A percentile compares a stretch with the other conserved stretches of the same genome.
Evolutionary conservation across 1,140 invertebrate genomes (phyloP).

Genomic region (Battus philenor): DNA sequence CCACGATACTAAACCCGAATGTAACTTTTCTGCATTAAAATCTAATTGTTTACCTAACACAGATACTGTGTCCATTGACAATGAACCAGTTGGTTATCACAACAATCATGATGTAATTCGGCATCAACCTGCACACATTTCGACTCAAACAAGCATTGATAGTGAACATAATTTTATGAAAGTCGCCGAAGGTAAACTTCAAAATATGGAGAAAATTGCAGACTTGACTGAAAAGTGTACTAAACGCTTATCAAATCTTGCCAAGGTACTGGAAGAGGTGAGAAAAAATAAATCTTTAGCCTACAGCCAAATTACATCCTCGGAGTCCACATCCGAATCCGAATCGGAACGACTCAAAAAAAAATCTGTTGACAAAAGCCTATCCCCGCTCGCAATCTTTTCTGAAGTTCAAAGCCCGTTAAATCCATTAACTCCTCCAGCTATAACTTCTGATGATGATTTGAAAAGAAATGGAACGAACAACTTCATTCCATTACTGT

Average conservation of each 20-base stretch:
- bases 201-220: constrained; percentile 71
- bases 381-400: constrained; percentile 17
- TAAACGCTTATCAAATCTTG: constrained; percentile 73
- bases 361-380: constrained; percentile 7
- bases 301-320: constrained; percentile 59
- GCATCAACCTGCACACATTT: constrained; percentile 31
- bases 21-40: too few relatives aligned
- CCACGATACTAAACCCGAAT: too few relatives aligned
- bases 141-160: constrained; percentile 49
- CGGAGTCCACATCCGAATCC: constrained; percentile 49
- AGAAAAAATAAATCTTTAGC: constrained; percentile 72
- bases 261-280: constrained; percentile 75
- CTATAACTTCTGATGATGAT: constrained; percentile 15
- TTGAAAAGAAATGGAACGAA: constrained; percentile 6
- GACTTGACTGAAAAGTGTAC: constrained; percentile 75
- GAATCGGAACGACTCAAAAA: constrained; percentile 46
- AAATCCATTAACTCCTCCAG: constrained; percentile 15
- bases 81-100: too few relatives aligned
- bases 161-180: constrained; percentile 53
- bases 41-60: too few relatives aligned
- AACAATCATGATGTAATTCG: neutral
- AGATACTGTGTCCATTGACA: too few relatives aligned
- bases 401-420: constrained; percentile 6
- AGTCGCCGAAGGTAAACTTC: constrained; percentile 55
- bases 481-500: constrained; percentile 40